Base-by-base conservation (phyloP, 2,888 invertebrate genomes). In the Choristoneura rosaceana region DNA sequence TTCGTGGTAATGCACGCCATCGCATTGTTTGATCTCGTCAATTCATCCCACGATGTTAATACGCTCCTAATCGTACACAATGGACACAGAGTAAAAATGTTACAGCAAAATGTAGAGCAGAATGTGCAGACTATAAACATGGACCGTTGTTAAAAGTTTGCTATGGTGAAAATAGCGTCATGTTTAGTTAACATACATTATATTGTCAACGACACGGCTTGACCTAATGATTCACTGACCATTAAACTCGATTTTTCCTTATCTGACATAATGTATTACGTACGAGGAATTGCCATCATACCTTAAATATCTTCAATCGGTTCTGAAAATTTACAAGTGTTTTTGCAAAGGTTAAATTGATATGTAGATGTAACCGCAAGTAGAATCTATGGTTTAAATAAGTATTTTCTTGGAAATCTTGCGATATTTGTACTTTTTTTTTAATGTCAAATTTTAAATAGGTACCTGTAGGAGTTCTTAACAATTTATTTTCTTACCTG, bases 201-300 rank as follows among this genome's bases (percentile, higher is more conserved):
- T 83, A 88, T 92, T 91, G 92, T 90, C 90, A 91, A 90, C 89
- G 90, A 88, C 88, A 86, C 82, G 82, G 83, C 87, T 91, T 91
- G 92, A 92, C 92, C 92, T 87, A 93, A 91, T 93, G 93, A 93
- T 89, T 93, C 92, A 93, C 84, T 90, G 86, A 87, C 90, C 90
- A 90, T 89, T 90, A 88, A 86, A 87, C 84, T 83, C 79, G 76
- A 82, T 82, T 92, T 93, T 91, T 92, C 92, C 92, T 91, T 82
- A 79, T 86, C 80, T 90, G 91, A 92, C 90, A 91, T 89, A 87
- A 91, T 82, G 33, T 80, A 80, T 81, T 82, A 86, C 82, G 80
- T 76, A 73, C 67, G 25, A 62, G 55, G 25, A 25, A 25, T 52
- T 15, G 17, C 17, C 15, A 17, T 12, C 25, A 12, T 17, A 12